Evolutionary conservation across 2,888 invertebrate species (phyloP).

Genomic region (Trachelus tabidus): DNA sequence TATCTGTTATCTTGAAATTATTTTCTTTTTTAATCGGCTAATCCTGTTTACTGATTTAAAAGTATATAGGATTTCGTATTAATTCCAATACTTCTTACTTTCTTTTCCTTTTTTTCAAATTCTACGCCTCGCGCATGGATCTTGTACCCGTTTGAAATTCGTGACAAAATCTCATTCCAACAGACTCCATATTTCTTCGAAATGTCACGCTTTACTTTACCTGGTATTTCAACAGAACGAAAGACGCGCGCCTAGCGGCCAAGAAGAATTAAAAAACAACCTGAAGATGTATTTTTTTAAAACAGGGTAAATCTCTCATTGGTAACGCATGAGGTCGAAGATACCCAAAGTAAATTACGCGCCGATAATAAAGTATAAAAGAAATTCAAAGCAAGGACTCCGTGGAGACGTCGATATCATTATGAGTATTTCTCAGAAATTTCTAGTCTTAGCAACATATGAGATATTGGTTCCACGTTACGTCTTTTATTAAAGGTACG

Average conservation of each 20-base stretch:
- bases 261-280: background rate
- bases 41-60: background rate
- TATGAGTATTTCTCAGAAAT: background rate
- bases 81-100: background rate
- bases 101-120: background rate
- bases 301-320: background rate
- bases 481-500: background rate
- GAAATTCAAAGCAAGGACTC: background rate
- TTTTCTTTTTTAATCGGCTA: background rate
- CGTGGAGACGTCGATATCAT: background rate
- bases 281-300: background rate
- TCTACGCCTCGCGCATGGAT: background rate
- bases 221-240: background rate
- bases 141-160: too few species aligned
- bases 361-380: background rate
- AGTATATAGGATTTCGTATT: background rate
- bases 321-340: background rate
- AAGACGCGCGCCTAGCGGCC: background rate
- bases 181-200: background rate
- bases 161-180: background rate
- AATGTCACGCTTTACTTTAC: background rate
- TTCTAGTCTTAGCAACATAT: background rate
- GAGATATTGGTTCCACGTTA: background rate
- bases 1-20: background rate
- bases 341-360: background rate